Conservation (phyloP, 2,113 vertebrate genomes). For the Electrona antarctica region DNA sequence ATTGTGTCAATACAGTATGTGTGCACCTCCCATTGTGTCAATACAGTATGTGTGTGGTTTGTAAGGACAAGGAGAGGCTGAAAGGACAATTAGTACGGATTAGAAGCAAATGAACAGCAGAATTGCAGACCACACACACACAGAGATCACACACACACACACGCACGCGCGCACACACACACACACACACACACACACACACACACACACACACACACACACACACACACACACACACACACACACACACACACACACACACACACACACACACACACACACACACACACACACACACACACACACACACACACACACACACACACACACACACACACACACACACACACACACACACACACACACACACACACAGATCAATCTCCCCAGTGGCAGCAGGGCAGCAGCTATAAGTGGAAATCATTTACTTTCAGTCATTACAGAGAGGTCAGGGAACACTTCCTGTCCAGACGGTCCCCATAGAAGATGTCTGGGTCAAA, state of each 20-base stretch:
- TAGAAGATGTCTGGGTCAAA: too few species aligned
- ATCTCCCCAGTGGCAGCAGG: slow-evolving; percentile 69
- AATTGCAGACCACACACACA: not conserved
- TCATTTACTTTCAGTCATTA: slow-evolving; percentile 79
- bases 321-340: slow-evolving; percentile 15
- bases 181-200: not conserved
- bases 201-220: not conserved
- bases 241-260: slow-evolving; percentile 6
- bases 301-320: not conserved
- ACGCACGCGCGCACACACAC: slow-evolving; percentile 28
- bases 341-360: slow-evolving; percentile 5
- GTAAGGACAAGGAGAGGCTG: slow-evolving; percentile 64
- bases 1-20: slow-evolving; percentile 28
- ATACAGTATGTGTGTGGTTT: slow-evolving; percentile 9
- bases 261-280: slow-evolving; percentile 12
- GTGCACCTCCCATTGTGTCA: slow-evolving; percentile 18
- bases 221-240: not conserved
- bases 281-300: not conserved
- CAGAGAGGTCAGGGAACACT: slow-evolving; percentile 63
- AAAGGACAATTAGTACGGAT: slow-evolving; percentile 70
- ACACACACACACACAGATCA: slow-evolving; percentile 50
- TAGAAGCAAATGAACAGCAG: slow-evolving; percentile 43
- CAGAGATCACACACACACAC: not conserved
- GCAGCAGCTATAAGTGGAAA: slow-evolving; percentile 72
- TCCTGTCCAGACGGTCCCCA: slow-evolving; percentile 6